Evolutionary conservation across 1,140 invertebrate species (phyloP), one percentile per base, ranked within the genome.

Genomic region (Plectrocnemia conspersa): DNA sequence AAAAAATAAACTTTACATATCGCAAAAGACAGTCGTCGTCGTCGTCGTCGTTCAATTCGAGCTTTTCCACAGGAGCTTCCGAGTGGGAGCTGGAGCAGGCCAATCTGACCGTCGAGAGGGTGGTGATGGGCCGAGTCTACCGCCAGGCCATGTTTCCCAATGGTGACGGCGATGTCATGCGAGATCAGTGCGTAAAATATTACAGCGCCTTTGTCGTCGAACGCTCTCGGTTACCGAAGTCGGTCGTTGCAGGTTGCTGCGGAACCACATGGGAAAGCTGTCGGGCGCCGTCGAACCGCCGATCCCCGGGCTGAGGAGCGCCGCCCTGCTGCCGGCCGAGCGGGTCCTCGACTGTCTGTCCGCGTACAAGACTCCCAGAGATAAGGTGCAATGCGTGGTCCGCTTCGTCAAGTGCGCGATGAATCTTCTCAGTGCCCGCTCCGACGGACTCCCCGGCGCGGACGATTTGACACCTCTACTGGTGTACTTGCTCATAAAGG

Each of bases 301-400:
- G 16, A 85, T 85, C 65, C 79, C 66, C 4, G 91, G 88, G 72
- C 79, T 88, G 66, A 86, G 87, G 63, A 95, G 98, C 64, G 93
- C 89, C 69, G 96, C 96, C 1, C 98, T 93, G 95, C 86, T 91
- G n/a, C 91, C 93, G 61, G 95, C 96, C 29, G 95, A 98, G 74
- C 83, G 88, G 35, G 91, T 94, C 72, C 81, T 99, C n/a, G 78
- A 82, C 42, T 86, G 91, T 60, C 88, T 98, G 65, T 88, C 92
- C 61, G 93, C 91, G 2, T 97, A 94, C 72, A 91, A 94, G 73
- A 94, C 93, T 24, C 92, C 96, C 1, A 74, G 86, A 38, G 96
- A 99, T 70, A 98, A 98, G 77, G 77, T 98, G n/a, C 79, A 48
- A 55, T 84, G 82, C 64, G 84, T 94, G 29, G 79, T 85, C 62